These are phyloP conservation scores for Papilio glaucus DNA, from an alignment of 1,140 invertebrate genomes.

Conservation along the genomic window DNA sequence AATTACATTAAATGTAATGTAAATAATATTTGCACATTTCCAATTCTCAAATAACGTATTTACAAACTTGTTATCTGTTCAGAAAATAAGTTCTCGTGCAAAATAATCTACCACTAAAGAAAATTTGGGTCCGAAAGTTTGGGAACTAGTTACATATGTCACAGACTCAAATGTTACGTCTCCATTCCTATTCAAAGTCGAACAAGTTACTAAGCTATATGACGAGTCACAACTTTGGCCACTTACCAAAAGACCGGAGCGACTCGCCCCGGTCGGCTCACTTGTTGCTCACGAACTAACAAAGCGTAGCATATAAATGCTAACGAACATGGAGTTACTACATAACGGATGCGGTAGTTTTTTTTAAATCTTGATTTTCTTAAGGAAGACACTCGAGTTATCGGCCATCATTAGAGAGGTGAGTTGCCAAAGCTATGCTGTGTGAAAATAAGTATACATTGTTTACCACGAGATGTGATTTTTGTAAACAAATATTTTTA, in stretches of 20 bases:
- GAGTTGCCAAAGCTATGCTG: no score
- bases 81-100: neutral
- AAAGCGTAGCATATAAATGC: neutral
- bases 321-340: neutral
- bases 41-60: no score
- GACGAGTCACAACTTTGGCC: neutral
- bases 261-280: neutral
- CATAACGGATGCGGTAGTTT: neutral
- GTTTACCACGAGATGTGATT: no score
- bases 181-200: conserved; percentile 7
- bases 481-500: no score
- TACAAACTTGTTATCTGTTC: no score
- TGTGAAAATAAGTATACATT: no score
- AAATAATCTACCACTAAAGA: neutral
- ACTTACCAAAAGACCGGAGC: neutral
- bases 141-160: conserved; percentile 14
- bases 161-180: neutral
- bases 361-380: no score
- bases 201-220: neutral
- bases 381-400: neutral
- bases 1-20: no score
- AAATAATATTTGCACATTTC: no score
- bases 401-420: neutral
- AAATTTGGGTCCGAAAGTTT: no score
- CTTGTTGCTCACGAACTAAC: neutral